Conservation (phyloP, 2,888 invertebrate genomes). For the Eudemis profundana region DNA sequence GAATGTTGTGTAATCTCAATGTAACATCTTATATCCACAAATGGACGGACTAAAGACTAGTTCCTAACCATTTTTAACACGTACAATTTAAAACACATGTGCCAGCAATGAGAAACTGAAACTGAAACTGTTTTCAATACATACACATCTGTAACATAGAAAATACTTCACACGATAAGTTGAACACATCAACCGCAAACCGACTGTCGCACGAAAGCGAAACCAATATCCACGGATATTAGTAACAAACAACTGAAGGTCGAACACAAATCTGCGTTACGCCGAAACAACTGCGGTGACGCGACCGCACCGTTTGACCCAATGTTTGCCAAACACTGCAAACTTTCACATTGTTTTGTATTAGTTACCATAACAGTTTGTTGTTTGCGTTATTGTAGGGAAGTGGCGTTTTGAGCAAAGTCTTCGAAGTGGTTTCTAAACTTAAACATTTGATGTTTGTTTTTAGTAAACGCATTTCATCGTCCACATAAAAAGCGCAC, state of each 20-base stretch:
- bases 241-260: slow-evolving; percentile 36
- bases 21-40: no score
- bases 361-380: slow-evolving; percentile 41
- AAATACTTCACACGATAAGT: slow-evolving; percentile 2
- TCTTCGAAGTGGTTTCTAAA: slow-evolving; percentile 32
- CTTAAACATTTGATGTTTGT: slow-evolving; percentile 29
- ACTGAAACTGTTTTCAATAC: no score
- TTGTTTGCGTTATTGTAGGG: slow-evolving; percentile 36
- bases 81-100: no score
- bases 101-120: no score
- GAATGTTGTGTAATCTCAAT: no score
- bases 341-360: slow-evolving; percentile 40
- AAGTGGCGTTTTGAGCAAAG: slow-evolving; percentile 28
- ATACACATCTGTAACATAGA: background rate
- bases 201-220: slow-evolving; percentile 30
- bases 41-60: no score
- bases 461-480: slow-evolving; percentile 24
- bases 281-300: slow-evolving; percentile 31
- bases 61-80: no score
- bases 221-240: slow-evolving; percentile 26
- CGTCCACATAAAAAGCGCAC: background rate
- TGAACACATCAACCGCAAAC: slow-evolving; percentile 13
- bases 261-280: slow-evolving; percentile 35
- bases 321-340: slow-evolving; percentile 28
- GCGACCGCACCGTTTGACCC: slow-evolving; percentile 38